phyloP scores from a whole-genome alignment of 1,140 invertebrate genomes.

The Latrodectus geometricus region DNA sequence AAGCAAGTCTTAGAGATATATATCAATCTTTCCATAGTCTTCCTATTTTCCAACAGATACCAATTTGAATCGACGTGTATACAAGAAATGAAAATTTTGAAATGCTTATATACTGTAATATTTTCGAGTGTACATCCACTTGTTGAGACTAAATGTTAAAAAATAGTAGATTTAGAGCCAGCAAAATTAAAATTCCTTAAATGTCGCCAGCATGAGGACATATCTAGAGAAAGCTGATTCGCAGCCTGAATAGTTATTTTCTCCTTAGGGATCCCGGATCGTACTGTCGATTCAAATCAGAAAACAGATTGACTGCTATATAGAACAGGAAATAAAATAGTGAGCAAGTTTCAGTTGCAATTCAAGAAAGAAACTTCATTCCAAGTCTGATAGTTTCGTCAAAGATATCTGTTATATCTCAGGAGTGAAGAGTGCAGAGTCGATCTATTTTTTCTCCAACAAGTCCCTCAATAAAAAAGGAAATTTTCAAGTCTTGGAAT shows the following conservation, averaged over 20 bases:
- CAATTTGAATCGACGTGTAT: too few relatives aligned
- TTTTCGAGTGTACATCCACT: not conserved
- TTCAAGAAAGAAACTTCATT: conserved; percentile 47
- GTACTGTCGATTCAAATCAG: conserved; percentile 58
- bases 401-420: conserved; percentile 1
- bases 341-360: conserved; percentile 56
- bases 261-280: conserved; percentile 2
- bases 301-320: conserved; percentile 41
- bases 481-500: conserved; percentile 29
- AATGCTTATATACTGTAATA: too few relatives aligned
- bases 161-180: conserved; percentile 16
- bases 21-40: too few relatives aligned
- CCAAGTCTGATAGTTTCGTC: conserved; percentile 33
- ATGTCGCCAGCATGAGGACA: conserved; percentile 17
- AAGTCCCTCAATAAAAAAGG: not conserved
- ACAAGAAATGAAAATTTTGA: too few relatives aligned
- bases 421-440: not conserved
- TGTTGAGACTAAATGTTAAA: conserved; percentile 17
- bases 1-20: too few relatives aligned
- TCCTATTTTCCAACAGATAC: too few relatives aligned
- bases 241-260: conserved; percentile 46
- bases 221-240: conserved; percentile 24
- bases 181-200: conserved; percentile 54
- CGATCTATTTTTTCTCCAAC: conserved; percentile 2
- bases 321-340: conserved; percentile 48